Evolutionary conservation across 2,888 invertebrate genomes (phyloP).

Genomic region (Acheta domesticus): DNA sequence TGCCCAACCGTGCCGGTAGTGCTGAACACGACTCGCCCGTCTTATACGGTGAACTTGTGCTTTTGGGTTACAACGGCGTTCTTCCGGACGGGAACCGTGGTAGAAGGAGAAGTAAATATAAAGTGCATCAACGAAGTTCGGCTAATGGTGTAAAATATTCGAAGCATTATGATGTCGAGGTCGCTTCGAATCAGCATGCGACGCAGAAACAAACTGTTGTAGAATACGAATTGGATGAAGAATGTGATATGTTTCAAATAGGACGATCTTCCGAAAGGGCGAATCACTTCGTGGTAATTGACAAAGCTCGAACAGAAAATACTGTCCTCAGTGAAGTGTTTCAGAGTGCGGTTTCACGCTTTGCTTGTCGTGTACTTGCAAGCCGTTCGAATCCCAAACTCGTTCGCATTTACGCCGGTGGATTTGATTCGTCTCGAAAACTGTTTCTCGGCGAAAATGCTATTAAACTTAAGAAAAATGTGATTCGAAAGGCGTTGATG

Average conservation of each 20-base stretch:
- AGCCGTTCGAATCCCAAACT: background rate
- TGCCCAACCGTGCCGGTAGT: too few species aligned
- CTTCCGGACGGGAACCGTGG: background rate
- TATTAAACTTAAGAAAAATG: background rate
- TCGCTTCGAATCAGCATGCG: background rate
- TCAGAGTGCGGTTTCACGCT: background rate
- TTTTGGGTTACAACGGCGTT: background rate
- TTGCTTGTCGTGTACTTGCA: background rate
- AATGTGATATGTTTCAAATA: background rate
- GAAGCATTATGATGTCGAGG: background rate
- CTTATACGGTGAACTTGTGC: background rate
- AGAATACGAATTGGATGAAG: background rate
- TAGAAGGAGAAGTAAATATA: background rate
- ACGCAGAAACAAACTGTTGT: background rate
- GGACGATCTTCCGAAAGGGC: background rate
- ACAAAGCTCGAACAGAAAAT: background rate
- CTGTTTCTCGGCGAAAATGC: background rate
- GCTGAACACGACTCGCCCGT: too few species aligned
- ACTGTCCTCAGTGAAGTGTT: background rate
- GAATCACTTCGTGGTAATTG: background rate
- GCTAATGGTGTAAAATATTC: background rate
- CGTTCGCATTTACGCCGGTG: background rate
- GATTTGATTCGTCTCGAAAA: background rate
- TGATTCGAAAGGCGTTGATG: background rate
- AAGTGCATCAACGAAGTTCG: background rate